These are phyloP conservation scores for Scaptodrosophila lebanonensis DNA, from an alignment of 1,140 invertebrate genomes.

Conservation along the genomic window DNA sequence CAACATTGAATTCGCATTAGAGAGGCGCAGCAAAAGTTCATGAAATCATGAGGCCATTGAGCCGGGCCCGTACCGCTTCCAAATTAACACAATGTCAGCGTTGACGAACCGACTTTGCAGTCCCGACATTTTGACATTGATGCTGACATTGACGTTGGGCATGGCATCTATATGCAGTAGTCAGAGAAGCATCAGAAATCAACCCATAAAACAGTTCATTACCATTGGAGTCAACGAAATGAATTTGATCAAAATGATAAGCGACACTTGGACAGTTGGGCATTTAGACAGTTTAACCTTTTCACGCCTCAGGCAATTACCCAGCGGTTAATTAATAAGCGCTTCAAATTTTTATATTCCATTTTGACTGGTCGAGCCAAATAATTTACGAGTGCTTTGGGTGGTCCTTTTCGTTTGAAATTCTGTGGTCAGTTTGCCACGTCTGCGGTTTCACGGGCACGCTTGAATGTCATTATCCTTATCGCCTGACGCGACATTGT, in stretches of 20 bases:
- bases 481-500: too few species aligned
- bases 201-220: too few species aligned
- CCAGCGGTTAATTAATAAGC: conserved; percentile 29
- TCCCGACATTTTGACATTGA: conserved; percentile 49
- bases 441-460: too few species aligned
- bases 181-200: too few species aligned
- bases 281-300: conserved; percentile 36
- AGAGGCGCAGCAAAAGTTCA: conserved; percentile 59
- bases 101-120: conserved; percentile 12
- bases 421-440: too few species aligned
- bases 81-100: neutral
- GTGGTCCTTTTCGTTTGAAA: too few species aligned
- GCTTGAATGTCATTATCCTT: neutral
- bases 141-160: conserved; percentile 53
- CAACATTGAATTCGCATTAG: conserved; percentile 68
- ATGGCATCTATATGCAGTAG: too few species aligned
- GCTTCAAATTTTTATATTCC: neutral
- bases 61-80: conserved; percentile 24
- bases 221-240: too few species aligned
- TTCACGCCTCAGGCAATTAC: conserved; percentile 10
- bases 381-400: too few species aligned
- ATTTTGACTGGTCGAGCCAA: too few species aligned
- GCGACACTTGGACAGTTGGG: conserved; percentile 1
- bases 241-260: conserved; percentile 7
- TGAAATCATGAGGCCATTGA: conserved; percentile 37